phyloP scores from a whole-genome alignment of 2,888 invertebrate genomes.

The Catocala nupta region DNA sequence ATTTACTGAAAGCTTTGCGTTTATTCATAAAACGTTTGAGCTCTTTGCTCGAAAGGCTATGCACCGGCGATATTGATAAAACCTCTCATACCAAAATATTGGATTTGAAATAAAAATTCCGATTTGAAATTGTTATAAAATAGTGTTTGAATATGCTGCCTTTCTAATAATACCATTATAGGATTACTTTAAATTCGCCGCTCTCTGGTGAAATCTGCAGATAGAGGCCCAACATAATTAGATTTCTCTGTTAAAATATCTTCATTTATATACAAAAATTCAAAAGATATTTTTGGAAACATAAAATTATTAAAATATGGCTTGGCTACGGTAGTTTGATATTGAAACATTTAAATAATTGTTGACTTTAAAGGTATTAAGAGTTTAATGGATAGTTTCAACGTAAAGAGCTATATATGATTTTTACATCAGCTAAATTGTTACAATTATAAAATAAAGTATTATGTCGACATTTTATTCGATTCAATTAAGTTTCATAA shows the following conservation, averaged over 20 bases:
- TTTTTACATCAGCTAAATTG: too few species aligned
- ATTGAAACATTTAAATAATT: too few species aligned
- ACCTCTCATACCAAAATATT: background rate
- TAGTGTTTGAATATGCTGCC: background rate
- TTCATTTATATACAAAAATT: too few species aligned
- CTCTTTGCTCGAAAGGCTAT: background rate
- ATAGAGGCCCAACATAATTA: background rate
- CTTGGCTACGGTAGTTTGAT: too few species aligned
- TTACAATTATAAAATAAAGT: too few species aligned
- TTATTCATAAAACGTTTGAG: slow-evolving; percentile 4
- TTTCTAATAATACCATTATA: slow-evolving; percentile 1
- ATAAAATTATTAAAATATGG: too few species aligned
- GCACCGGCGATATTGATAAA: background rate
- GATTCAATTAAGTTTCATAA: too few species aligned
- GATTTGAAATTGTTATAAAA: background rate
- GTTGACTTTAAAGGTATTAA: too few species aligned
- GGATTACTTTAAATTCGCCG: slow-evolving; percentile 2
- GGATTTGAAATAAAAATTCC: background rate
- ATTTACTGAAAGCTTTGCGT: slow-evolving; percentile 1
- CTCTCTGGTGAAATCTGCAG: background rate
- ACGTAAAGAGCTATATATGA: too few species aligned
- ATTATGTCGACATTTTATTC: too few species aligned
- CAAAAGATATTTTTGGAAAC: too few species aligned
- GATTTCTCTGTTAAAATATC: background rate
- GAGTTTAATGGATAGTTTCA: too few species aligned